Conservation (phyloP, 2,888 invertebrate species). For the Syrista parreyssii region DNA sequence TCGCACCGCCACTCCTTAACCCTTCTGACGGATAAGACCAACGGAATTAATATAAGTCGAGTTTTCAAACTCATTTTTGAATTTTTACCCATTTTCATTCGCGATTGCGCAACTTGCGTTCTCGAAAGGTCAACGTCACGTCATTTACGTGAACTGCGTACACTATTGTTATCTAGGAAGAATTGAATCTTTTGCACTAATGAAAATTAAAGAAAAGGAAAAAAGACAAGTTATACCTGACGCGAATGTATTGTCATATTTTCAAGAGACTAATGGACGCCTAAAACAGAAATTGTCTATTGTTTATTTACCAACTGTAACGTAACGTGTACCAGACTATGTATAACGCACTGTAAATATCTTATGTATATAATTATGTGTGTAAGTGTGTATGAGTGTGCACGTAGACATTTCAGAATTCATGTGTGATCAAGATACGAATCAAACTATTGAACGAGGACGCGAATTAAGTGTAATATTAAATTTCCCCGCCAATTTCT, state of each 20-base stretch:
- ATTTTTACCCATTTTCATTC: background rate
- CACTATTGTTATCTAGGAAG: background rate
- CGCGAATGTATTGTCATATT: background rate
- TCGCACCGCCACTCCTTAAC: background rate
- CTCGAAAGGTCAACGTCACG: background rate
- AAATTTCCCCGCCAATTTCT: background rate
- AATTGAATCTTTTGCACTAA: background rate
- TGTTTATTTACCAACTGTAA: background rate
- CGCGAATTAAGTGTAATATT: background rate
- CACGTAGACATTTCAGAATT: background rate
- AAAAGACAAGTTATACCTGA: background rate
- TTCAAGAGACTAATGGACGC: background rate
- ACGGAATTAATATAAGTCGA: too few species aligned
- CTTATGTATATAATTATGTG: background rate
- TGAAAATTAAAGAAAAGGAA: background rate
- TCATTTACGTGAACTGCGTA: background rate
- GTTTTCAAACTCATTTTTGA: background rate
- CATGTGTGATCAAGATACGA: background rate
- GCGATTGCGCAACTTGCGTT: background rate
- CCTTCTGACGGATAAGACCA: background rate
- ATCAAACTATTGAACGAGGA: background rate
- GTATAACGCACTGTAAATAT: conserved; percentile 2
- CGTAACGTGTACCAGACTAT: background rate
- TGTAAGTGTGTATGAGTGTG: background rate
- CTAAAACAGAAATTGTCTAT: background rate